Evolutionary conservation across 2,113 vertebrate genomes (phyloP).

Genomic region (Cheilinus undulatus): DNA sequence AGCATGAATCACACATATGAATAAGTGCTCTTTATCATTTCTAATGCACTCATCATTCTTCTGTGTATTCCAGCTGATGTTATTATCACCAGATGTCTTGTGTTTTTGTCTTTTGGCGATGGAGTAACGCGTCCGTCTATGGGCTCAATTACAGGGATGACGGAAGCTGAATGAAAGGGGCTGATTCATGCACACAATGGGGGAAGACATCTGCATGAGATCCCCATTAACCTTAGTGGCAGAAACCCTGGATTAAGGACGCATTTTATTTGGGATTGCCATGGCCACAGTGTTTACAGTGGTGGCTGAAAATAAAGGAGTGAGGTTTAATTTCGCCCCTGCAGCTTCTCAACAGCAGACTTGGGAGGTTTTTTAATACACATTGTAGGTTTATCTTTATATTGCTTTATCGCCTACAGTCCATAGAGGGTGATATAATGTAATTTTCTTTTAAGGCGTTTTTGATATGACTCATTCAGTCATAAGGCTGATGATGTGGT

Average conservation of each 20-base stretch:
- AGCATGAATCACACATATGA: constrained; percentile 52
- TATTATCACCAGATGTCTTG: constrained; percentile 81
- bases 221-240: constrained; percentile 75
- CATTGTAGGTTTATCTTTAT: neutral
- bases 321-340: constrained; percentile 11
- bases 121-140: constrained; percentile 73
- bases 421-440: neutral
- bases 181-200: constrained; percentile 76
- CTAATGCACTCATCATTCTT: constrained; percentile 70
- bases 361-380: constrained; percentile 2
- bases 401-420: neutral
- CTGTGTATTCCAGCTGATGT: constrained; percentile 76
- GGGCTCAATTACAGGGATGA: constrained; percentile 80
- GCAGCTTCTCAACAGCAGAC: constrained; percentile 18
- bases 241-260: constrained; percentile 67
- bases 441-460: neutral
- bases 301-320: constrained; percentile 36
- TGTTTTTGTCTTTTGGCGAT: constrained; percentile 77
- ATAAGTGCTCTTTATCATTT: constrained; percentile 70
- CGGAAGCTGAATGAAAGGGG: constrained; percentile 75
- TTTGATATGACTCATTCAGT: constrained; percentile 12
- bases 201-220: constrained; percentile 80
- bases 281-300: constrained; percentile 53
- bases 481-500: constrained; percentile 4
- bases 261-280: constrained; percentile 70